Percentiles rank a stretch among this genome's conserved stretches.
Evolutionary conservation across 2,797 vertebrate species (phyloP).

Genomic region (Meda fulgida): DNA sequence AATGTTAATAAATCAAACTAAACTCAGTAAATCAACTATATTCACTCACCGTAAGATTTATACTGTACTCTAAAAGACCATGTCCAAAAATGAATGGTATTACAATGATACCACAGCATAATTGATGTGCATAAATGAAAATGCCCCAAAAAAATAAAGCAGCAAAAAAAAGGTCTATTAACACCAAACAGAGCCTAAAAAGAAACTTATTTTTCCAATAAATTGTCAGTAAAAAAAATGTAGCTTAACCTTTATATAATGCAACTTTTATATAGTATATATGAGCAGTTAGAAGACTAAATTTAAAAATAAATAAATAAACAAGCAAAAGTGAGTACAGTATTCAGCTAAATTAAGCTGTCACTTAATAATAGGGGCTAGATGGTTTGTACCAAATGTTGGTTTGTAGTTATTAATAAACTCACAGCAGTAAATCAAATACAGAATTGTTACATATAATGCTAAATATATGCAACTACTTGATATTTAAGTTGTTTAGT

Average conservation of each 20-base stretch:
- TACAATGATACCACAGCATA: background rate
- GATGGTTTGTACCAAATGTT: background rate
- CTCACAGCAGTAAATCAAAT: background rate
- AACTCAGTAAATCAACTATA: background rate
- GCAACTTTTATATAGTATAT: too few species aligned
- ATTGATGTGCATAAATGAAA: background rate
- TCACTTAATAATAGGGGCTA: background rate
- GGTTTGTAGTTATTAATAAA: background rate
- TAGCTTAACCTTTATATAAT: background rate
- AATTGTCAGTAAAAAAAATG: background rate
- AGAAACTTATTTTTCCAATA: background rate
- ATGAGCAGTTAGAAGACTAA: too few species aligned
- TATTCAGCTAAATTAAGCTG: background rate
- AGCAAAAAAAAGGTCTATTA: background rate
- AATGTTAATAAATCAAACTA: background rate
- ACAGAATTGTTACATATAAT: background rate
- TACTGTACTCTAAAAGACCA: background rate
- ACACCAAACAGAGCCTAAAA: background rate
- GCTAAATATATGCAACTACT: background rate
- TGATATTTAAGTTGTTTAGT: background rate
- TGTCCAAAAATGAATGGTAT: background rate
- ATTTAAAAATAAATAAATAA: background rate
- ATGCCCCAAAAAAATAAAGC: background rate
- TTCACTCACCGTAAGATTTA: background rate
- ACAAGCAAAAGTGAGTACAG: background rate